Percentiles rank a stretch among this genome's conserved stretches.
These are phyloP conservation scores for Conomelus anceps DNA, from an alignment of 2,888 invertebrate genomes.

Conservation along the genomic window DNA sequence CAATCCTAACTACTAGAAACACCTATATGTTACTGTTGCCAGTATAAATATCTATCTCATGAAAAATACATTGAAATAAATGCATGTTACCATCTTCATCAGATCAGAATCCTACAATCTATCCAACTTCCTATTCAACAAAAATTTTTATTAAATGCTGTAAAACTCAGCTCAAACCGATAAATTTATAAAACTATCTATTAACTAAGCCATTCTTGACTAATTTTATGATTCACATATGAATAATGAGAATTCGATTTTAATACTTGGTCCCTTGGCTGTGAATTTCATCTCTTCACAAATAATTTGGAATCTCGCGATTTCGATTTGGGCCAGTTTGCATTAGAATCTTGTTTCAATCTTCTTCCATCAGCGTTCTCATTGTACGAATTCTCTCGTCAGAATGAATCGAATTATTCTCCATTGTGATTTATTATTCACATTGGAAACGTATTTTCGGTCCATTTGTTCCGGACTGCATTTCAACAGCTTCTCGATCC, in stretches of 20 bases:
- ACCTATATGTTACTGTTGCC: too few relatives aligned
- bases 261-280: too few relatives aligned
- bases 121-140: too few relatives aligned
- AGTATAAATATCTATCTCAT: too few relatives aligned
- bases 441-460: background rate
- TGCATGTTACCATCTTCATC: too few relatives aligned
- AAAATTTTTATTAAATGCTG: background rate
- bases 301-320: background rate
- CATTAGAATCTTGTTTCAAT: background rate
- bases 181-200: background rate
- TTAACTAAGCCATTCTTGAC: background rate
- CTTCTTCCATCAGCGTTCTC: background rate
- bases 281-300: background rate
- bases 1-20: too few relatives aligned
- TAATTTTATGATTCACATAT: background rate
- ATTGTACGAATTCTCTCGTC: background rate
- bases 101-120: too few relatives aligned
- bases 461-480: background rate
- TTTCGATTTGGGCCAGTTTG: background rate
- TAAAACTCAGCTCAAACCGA: background rate
- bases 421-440: background rate
- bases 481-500: background rate
- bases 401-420: background rate
- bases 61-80: too few relatives aligned
- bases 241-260: background rate